Conservation (phyloP, 2,888 invertebrate species). For the Napeogenes inachia region DNA sequence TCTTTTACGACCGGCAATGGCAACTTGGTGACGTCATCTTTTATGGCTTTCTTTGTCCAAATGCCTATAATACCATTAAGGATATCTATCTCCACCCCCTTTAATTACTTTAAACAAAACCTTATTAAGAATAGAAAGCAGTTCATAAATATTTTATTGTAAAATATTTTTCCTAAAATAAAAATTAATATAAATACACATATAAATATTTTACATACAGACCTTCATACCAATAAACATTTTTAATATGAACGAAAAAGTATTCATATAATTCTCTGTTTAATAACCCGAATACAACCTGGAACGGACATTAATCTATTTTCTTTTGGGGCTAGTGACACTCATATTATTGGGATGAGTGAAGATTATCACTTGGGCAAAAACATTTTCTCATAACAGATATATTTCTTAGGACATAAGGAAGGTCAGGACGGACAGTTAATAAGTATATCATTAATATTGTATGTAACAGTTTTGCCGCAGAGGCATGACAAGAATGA, state of each 20-base stretch:
- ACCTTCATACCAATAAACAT: too few relatives aligned
- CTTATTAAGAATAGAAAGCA: conserved; percentile 6
- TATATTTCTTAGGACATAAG: not conserved
- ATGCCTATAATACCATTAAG: conserved; percentile 60
- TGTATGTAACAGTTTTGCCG: conserved; percentile 2
- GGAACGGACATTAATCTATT: not conserved
- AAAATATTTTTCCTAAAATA: too few relatives aligned
- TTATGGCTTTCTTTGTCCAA: conserved; percentile 44
- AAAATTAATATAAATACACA: not conserved
- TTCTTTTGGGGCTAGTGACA: conserved; percentile 1
- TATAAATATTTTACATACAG: too few relatives aligned
- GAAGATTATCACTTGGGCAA: conserved; percentile 5
- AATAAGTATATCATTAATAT: conserved; percentile 1
- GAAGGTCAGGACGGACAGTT: conserved; percentile 5
- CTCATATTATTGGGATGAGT: not conserved
- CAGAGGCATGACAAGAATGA: conserved; percentile 4
- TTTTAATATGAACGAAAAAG: too few relatives aligned
- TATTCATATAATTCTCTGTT: too few relatives aligned
- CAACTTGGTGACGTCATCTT: conserved; percentile 53
- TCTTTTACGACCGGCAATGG: conserved; percentile 65
- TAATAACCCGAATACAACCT: not conserved
- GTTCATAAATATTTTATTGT: not conserved
- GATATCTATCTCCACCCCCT: conserved; percentile 39
- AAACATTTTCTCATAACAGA: conserved; percentile 6
- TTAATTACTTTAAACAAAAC: conserved; percentile 41